Evolutionary conservation across 2,888 invertebrate species (phyloP), one percentile per base, ranked within the genome.

Genomic region (Norana najaformis): DNA sequence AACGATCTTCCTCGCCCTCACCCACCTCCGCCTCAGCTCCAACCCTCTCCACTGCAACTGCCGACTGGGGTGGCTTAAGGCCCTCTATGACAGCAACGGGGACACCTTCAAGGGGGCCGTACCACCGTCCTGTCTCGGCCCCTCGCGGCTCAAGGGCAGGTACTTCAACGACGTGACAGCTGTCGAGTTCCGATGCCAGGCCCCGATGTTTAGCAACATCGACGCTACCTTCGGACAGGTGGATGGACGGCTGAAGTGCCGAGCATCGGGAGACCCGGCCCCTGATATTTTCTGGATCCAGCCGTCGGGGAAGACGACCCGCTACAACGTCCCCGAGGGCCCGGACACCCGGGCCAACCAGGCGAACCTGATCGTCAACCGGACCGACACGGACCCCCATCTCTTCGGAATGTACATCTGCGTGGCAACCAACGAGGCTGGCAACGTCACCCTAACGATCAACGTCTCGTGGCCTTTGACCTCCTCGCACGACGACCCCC

Each of bases 11-110:
- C 92, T 92, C 88, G 93, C 92, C 16, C 91, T 94, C 85, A 93
- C 93, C 88, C 94, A 94, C 91, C 91, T 94, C 39, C 92, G 94
- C 83, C 92, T 94, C 89, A 94, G 93, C 23, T 92, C 93, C 38
- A 94, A 94, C 91, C 94, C 94, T 8, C 92, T 94, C 39, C 94
- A 94, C 90, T 94, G 94, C 91, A 94, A 94, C 92, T 94, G 94
- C 92, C 94, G 94, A 90, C 92, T 94, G 53, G 91, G 91, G 39
- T 94, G 94, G 94, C 90, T 94, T 89, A 93, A 93, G 89, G 92
- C 93, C 41, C 94, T 94, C 91, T 94, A 92, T 91, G 92, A 91
- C 82, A 91, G 88, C 23, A 91, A 93, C 83, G 90, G 88, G 20
- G 92, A 92, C 6, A 90, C 92, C 37, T 93, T 93, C 91, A 91